Evolutionary conservation across 2,113 vertebrate species (phyloP).

Genomic region (Aegithalos caudatus): DNA sequence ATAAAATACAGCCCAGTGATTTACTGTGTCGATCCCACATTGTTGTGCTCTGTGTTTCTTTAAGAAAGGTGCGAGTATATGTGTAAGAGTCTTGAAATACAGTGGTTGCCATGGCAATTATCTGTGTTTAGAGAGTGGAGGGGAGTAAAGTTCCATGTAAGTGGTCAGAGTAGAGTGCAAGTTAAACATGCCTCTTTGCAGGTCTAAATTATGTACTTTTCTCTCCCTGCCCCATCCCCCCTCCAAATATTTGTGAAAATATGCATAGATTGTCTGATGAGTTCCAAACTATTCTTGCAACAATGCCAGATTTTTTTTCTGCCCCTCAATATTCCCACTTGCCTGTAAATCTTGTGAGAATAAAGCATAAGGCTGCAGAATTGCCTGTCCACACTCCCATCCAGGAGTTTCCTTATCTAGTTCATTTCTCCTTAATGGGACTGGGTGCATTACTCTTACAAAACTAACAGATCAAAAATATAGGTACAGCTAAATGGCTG

Average conservation of each 20-base stretch:
- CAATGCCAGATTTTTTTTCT: not conserved
- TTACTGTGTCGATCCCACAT: slow-evolving; percentile 63
- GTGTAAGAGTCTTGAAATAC: slow-evolving; percentile 68
- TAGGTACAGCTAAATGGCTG: not conserved
- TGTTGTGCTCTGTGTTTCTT: slow-evolving; percentile 77
- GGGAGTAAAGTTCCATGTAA: slow-evolving; percentile 75
- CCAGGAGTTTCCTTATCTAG: slow-evolving; percentile 34
- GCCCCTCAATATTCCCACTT: not conserved
- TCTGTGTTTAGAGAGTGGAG: slow-evolving; percentile 79
- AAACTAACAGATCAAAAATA: slow-evolving; percentile 32
- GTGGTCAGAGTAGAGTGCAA: slow-evolving; percentile 65
- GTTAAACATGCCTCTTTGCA: slow-evolving; percentile 67
- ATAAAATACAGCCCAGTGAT: slow-evolving; percentile 72
- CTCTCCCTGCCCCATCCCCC: not conserved
- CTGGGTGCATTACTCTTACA: slow-evolving; percentile 5
- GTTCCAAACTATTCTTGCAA: slow-evolving; percentile 37
- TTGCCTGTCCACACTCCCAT: fast-evolving
- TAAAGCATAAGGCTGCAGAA: not conserved
- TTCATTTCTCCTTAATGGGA: slow-evolving; percentile 13
- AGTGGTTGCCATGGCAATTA: slow-evolving; percentile 79
- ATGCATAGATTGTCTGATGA: slow-evolving; percentile 44
- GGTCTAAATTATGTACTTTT: slow-evolving; percentile 69
- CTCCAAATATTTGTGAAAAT: slow-evolving; percentile 62
- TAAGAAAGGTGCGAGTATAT: slow-evolving; percentile 77
- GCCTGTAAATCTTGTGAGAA: not conserved